Evolutionary conservation across 23 tunicate species (phyloP).

Genomic region (Halocynthia roretzi): DNA sequence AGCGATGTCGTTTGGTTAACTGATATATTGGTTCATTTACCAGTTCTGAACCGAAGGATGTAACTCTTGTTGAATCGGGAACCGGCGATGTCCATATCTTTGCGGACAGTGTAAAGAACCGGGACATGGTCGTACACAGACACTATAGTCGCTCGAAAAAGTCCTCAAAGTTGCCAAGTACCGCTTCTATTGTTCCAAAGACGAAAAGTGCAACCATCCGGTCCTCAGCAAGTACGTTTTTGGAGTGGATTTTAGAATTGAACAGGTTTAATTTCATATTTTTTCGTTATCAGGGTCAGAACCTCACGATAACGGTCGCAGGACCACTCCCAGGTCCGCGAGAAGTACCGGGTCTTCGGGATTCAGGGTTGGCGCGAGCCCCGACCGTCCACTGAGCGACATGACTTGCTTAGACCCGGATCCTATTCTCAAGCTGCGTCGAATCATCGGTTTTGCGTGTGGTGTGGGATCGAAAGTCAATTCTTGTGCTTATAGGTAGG

Average conservation of each 20-base stretch:
- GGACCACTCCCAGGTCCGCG: background rate
- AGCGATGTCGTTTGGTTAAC: no score
- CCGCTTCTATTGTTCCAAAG: slow-evolving; percentile 51
- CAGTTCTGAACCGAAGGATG: slow-evolving; percentile 51
- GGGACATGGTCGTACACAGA: slow-evolving; percentile 62
- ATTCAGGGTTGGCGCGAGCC: background rate
- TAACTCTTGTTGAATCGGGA: slow-evolving; percentile 48
- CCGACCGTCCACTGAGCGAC: background rate
- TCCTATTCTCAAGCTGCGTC: slow-evolving; percentile 54
- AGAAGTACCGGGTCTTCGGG: slow-evolving; percentile 6
- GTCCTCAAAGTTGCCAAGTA: slow-evolving; percentile 1
- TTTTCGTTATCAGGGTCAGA: background rate
- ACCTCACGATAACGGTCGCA: background rate
- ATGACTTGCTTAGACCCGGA: slow-evolving; percentile 37
- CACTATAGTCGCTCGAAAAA: slow-evolving; percentile 30
- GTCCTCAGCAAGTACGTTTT: slow-evolving; percentile 3
- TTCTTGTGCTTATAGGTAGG: slow-evolving; percentile 20
- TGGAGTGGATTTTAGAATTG: background rate
- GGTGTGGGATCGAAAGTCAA: slow-evolving; percentile 14
- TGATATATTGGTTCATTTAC: background rate
- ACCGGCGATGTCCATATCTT: slow-evolving; percentile 74
- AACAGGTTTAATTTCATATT: background rate
- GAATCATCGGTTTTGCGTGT: slow-evolving; percentile 63
- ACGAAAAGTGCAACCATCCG: slow-evolving; percentile 33
- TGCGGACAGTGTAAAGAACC: slow-evolving; percentile 33